Evolutionary conservation across 2,113 vertebrate species (phyloP), one percentile per base, ranked within the genome.

Genomic region (Jaculus jaculus): DNA sequence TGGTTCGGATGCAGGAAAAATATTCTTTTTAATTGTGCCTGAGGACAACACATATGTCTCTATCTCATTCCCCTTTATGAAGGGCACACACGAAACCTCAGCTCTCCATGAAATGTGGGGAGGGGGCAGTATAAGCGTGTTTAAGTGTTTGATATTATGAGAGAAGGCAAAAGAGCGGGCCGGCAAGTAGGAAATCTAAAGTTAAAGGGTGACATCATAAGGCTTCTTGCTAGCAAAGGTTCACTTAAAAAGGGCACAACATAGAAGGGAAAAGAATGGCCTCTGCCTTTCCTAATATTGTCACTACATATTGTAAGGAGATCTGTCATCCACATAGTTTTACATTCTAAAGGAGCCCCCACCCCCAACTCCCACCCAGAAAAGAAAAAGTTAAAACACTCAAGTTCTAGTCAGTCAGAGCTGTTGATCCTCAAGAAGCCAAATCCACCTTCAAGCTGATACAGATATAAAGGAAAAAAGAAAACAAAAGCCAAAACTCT

Each of bases 171-270:
- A 47, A 60, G 42, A 30, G 42, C 95, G 73, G 95, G 90, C 95
- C 96, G 94, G 66, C 96, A 92, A 61, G 82, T 58, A 93, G 96
- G 94, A 97, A 94, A 96, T 90, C 94, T 95, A 89, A 97, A 98
- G 97, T 98, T 97, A 89, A 85, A 42, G 5, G 86, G 83, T 80
- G 90, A 89, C 73, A 80, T 90, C 93, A 68, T 75, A 78, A 85
- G 82, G 83, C 65, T 84, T 87, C 90, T 89, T 77, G 58, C 79
- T 73, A 82, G 92, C 84, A 89, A 84, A 94, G 84, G 89, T 75
- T 81, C 63, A 72, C 51, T 85, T 83, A 12, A 75, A 94, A 87
- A 93, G 79, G 63, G 51, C 66, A 92, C 63, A n/a, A 91, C 37
- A 51, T 71, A 84, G 77, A 87, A 87, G 61, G 42, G n/a, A 17